Evolutionary conservation across 2,113 vertebrate genomes (phyloP).

Genomic region (Catharus fuscescens): DNA sequence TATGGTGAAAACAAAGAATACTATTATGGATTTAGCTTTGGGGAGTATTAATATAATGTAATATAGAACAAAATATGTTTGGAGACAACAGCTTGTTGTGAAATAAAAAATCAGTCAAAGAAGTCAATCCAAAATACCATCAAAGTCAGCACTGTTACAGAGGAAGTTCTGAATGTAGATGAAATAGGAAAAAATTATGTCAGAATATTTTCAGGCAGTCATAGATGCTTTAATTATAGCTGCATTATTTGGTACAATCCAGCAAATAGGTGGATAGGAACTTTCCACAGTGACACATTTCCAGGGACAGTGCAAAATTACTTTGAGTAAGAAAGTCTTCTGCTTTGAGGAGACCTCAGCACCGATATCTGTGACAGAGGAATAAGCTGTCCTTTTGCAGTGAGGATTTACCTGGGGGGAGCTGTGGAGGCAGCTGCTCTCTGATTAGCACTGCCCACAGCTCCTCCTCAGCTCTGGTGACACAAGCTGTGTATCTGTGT

Average conservation of each 20-base stretch:
- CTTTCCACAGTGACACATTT: fast-evolving
- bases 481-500: not conserved
- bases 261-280: not conserved
- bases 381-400: not conserved
- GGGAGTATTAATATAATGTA: not conserved
- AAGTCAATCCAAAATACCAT: not conserved
- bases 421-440: not conserved
- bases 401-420: not conserved
- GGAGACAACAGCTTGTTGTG: not conserved
- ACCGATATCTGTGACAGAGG: not conserved
- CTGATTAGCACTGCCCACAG: not conserved
- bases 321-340: not conserved
- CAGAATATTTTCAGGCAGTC: not conserved
- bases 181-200: not conserved
- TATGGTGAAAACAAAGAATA: conserved; percentile 33
- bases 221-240: not conserved
- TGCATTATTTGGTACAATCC: not conserved
- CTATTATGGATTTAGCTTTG: conserved; percentile 22
- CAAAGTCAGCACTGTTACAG: not conserved
- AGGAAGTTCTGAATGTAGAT: not conserved
- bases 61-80: conserved; percentile 8
- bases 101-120: conserved; percentile 1
- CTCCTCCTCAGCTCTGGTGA: not conserved
- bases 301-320: not conserved
- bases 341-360: not conserved